Evolutionary conservation across 1,140 invertebrate species (phyloP).

Genomic region (Battus philenor): DNA sequence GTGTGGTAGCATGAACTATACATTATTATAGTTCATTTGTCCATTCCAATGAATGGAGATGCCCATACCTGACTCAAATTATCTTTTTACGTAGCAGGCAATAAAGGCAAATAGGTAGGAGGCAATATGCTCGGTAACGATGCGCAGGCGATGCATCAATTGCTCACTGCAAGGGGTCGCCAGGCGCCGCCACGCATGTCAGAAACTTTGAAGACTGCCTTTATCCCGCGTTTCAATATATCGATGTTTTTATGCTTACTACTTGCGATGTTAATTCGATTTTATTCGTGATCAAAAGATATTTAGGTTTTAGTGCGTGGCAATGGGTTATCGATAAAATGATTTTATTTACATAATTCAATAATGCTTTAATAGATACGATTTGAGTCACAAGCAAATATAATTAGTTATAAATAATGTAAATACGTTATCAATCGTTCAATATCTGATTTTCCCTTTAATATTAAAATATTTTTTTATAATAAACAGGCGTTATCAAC

Average conservation of each 20-base stretch:
- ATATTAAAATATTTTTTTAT: too few relatives aligned
- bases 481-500: too few relatives aligned
- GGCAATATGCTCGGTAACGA: constrained; percentile 22
- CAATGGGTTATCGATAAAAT: neutral
- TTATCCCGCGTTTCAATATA: constrained; percentile 20
- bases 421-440: too few relatives aligned
- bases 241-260: constrained; percentile 25
- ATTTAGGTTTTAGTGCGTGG: neutral
- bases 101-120: constrained; percentile 15
- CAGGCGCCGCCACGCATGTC: constrained; percentile 31
- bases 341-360: too few relatives aligned
- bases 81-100: constrained; percentile 13
- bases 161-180: constrained; percentile 54
- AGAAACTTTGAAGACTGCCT: constrained; percentile 17
- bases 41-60: constrained; percentile 17
- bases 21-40: constrained; percentile 17
- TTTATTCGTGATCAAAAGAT: constrained; percentile 10
- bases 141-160: constrained; percentile 62
- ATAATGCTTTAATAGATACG: too few relatives aligned
- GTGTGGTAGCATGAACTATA: constrained; percentile 14
- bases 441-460: too few relatives aligned
- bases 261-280: constrained; percentile 13
- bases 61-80: constrained; percentile 13
- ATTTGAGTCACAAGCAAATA: too few relatives aligned
- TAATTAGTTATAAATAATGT: too few relatives aligned